Base-by-base conservation (phyloP, 2,113 vertebrate species). In the Phyllostomus hastatus region DNA sequence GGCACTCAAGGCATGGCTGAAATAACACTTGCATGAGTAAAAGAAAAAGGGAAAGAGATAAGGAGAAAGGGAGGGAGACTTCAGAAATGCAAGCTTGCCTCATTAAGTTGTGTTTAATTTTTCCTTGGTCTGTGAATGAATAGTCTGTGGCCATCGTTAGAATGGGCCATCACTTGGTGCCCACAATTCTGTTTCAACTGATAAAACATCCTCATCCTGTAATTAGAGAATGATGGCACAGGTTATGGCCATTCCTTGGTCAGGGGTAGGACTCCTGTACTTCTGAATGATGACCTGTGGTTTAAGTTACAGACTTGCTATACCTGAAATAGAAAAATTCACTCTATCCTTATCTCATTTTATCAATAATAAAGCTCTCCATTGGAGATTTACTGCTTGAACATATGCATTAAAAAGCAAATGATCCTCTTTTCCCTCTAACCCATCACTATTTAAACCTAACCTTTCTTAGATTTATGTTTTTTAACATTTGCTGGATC, bases 311-410 rank as follows among this genome's bases (percentile, higher is more conserved):
- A 73, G 67, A 52, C 33, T 26, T 15, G 43, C 46, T 92, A 8
- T 28, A 15, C n/a, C 28, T 50, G 8, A 89, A 96, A 91, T 8
- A 28, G 31, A 75, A 59, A 81, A 54, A 69, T 67, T 11, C 43
- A 7, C 46, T 26, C 38, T 38, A 54, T 81, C 22, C 69, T 80
- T 38, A 33, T 83, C 79, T 50, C 26, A 7, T 76, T 43, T 70
- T 48, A 52, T 91, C 46, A 85, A 72, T 85, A 92, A 82, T 78
- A 88, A 85, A 96, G 19, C 33, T 94, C 31, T 57, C 16, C 57
- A 1, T 57, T 90, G 26, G 46, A 59, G 10, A 57, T 59, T 90
- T 50, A 50, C 5, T 72, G 57, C 76, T 88, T 92, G 83, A 90
- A 79, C 16, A 69, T 46, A 48, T 22, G 7, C n/a, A 59, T 48